Evolutionary conservation across 2,888 invertebrate species (phyloP).

Genomic region (Alviniconcha strummeri): DNA sequence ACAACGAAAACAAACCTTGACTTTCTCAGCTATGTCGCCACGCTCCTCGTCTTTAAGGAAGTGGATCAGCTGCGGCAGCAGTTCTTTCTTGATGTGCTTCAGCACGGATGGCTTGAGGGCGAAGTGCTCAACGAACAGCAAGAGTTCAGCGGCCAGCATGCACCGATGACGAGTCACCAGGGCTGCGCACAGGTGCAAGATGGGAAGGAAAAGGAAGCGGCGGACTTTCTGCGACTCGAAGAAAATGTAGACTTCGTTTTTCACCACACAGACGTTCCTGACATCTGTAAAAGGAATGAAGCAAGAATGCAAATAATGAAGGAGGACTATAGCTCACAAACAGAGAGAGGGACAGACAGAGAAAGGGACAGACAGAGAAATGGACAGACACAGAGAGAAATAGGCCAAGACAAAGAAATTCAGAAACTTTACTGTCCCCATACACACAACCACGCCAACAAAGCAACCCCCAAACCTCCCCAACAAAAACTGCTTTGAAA

Average conservation of each 20-base stretch:
- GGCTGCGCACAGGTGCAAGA: slow-evolving; percentile 39
- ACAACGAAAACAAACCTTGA: slow-evolving; percentile 13
- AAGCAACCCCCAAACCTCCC: too few relatives aligned
- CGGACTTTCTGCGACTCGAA: slow-evolving; percentile 48
- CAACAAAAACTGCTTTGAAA: too few relatives aligned
- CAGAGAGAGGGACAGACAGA: too few relatives aligned
- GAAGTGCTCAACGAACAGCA: slow-evolving; percentile 38
- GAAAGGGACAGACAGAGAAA: too few relatives aligned
- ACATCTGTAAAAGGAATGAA: slow-evolving; percentile 23
- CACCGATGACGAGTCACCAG: slow-evolving; percentile 31
- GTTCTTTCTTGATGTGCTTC: slow-evolving; percentile 39
- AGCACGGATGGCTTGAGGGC: slow-evolving; percentile 32
- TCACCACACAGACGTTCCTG: slow-evolving; percentile 16
- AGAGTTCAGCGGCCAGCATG: slow-evolving; percentile 33
- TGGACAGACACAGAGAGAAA: too few relatives aligned
- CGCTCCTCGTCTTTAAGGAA: neutral
- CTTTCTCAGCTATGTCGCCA: neutral
- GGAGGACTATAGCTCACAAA: too few relatives aligned
- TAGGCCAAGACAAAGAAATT: too few relatives aligned
- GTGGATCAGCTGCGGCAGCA: slow-evolving; percentile 27
- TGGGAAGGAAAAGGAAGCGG: slow-evolving; percentile 52
- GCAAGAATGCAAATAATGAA: too few relatives aligned
- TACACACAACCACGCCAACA: too few relatives aligned
- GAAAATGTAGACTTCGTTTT: slow-evolving; percentile 57
- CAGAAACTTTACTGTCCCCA: too few relatives aligned